phyloP scores from a whole-genome alignment of 2,797 vertebrate species.

The Orestias chungarensis region DNA sequence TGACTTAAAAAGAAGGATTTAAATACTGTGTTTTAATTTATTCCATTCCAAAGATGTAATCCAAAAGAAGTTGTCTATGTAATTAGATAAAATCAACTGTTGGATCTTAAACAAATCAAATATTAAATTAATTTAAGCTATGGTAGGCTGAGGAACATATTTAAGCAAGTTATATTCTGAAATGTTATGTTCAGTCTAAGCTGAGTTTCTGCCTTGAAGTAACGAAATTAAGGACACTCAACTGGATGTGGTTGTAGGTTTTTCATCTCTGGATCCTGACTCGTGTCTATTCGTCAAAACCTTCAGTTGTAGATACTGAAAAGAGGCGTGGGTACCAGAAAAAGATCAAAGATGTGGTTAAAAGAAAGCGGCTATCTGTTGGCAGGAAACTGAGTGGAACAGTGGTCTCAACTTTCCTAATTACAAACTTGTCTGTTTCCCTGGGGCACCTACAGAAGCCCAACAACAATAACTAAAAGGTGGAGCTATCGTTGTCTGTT shows the following conservation, averaged over 20 bases:
- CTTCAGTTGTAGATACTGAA: constrained; percentile 6
- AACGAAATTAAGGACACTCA: not conserved
- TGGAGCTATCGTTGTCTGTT: constrained; percentile 9
- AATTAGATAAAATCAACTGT: too few species aligned
- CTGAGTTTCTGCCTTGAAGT: not conserved
- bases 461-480: constrained; percentile 8
- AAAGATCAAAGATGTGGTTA: constrained; percentile 4
- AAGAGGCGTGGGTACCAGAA: constrained; percentile 4
- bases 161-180: not conserved
- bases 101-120: not conserved
- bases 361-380: constrained; percentile 14
- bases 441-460: not conserved
- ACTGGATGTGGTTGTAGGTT: not conserved
- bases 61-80: too few species aligned
- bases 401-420: constrained; percentile 16
- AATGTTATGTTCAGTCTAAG: not conserved
- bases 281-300: not conserved
- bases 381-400: not conserved
- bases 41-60: too few species aligned
- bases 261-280: not conserved
- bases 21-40: too few species aligned
- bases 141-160: not conserved
- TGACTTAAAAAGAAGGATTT: too few species aligned
- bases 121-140: not conserved
- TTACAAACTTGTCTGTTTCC: not conserved